A percentile compares a stretch with the other conserved stretches of the same genome.
Conservation (phyloP, 2,888 invertebrate species). For the Nasonia oneida region DNA sequence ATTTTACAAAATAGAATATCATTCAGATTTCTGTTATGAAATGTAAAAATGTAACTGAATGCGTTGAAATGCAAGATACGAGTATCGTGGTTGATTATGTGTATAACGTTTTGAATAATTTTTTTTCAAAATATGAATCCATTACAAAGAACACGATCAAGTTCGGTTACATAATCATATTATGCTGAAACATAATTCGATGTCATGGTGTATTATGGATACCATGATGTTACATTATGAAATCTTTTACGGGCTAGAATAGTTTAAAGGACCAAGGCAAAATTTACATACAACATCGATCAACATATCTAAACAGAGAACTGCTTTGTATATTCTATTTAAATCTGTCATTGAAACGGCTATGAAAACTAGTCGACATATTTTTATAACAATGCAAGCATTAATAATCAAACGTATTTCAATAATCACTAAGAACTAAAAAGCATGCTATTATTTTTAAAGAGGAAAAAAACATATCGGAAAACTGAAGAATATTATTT, state of each 20-base stretch:
- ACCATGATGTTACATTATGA: background rate
- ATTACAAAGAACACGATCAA: background rate
- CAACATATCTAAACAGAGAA: background rate
- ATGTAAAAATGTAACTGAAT: background rate
- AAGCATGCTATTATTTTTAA: background rate
- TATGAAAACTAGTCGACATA: background rate
- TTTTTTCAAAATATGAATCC: background rate
- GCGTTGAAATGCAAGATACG: background rate
- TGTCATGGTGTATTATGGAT: background rate
- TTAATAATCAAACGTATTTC: background rate
- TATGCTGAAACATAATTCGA: background rate
- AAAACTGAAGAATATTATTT: slow-evolving; percentile 20
- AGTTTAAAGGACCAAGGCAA: background rate
- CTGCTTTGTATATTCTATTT: background rate
- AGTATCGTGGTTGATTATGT: background rate
- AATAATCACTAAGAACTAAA: background rate
- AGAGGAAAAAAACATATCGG: background rate
- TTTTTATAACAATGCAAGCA: background rate
- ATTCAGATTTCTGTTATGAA: background rate
- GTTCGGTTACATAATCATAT: background rate
- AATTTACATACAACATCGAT: background rate
- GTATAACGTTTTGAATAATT: background rate
- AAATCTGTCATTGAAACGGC: background rate
- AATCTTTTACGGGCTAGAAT: background rate
- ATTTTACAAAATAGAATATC: background rate